A percentile compares a stretch with the other conserved stretches of the same genome.
Evolutionary conservation across 2,113 vertebrate genomes (phyloP).

Genomic region (Empidonax traillii): DNA sequence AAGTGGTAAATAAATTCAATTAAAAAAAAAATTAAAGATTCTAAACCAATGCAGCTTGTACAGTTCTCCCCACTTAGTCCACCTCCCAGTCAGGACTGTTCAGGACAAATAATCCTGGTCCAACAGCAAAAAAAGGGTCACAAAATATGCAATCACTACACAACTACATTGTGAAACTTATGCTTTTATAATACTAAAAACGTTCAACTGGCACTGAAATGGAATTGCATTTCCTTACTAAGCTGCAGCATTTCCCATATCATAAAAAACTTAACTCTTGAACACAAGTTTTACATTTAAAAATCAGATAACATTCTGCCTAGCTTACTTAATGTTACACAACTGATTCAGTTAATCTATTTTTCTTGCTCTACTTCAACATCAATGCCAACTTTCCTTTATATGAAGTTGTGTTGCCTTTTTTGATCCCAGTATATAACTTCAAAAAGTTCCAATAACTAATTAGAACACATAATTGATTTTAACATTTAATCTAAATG

Average conservation of each 20-base stretch:
- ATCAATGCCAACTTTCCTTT: background rate
- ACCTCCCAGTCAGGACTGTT: background rate
- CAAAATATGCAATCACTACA: background rate
- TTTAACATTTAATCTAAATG: constrained; percentile 51
- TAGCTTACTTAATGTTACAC: background rate
- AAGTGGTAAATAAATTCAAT: background rate
- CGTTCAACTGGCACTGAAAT: background rate
- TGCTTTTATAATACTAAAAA: background rate
- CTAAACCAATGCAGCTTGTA: background rate
- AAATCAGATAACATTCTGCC: background rate
- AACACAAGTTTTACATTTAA: background rate
- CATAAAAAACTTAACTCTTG: background rate
- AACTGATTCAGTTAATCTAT: background rate
- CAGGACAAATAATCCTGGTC: background rate
- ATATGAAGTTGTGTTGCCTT: background rate
- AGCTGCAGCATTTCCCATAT: background rate
- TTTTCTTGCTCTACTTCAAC: background rate
- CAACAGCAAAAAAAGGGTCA: background rate
- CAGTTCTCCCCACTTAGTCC: background rate
- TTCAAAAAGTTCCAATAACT: background rate
- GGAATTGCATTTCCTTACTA: background rate
- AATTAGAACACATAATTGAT: constrained; percentile 39
- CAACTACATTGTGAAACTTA: background rate
- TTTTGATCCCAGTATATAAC: background rate
- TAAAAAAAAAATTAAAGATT: background rate